These are phyloP conservation scores for Limnephilus rhombicus DNA, from an alignment of 2,888 invertebrate genomes.

Conservation along the genomic window DNA sequence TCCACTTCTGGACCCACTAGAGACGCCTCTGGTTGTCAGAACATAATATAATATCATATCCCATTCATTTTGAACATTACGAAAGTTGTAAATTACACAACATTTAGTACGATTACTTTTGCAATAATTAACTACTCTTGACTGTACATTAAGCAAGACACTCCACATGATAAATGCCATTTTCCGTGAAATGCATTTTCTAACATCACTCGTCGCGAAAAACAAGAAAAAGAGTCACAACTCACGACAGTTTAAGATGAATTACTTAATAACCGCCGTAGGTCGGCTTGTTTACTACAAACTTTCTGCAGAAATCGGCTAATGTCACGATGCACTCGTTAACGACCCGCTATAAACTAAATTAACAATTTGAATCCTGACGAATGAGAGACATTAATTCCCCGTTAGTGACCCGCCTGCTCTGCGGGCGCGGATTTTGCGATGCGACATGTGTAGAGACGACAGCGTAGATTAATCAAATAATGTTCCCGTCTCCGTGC, in stretches of 20 bases:
- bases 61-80: too few species aligned
- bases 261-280: neutral
- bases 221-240: neutral
- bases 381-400: constrained; percentile 37
- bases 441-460: neutral
- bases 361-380: constrained; percentile 44
- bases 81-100: too few species aligned
- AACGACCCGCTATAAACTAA: constrained; percentile 40
- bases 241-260: neutral
- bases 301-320: neutral
- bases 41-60: too few species aligned
- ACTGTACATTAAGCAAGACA: neutral
- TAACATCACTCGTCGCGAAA: neutral
- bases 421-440: neutral
- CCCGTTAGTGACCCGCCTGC: neutral
- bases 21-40: too few species aligned
- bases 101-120: too few species aligned
- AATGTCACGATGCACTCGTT: constrained; percentile 26
- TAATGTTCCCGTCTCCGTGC: neutral
- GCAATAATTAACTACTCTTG: neutral
- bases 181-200: neutral
- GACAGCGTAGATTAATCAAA: neutral
- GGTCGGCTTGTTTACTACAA: neutral
- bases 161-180: neutral
- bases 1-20: too few species aligned